These are phyloP conservation scores for Tachuris rubrigastra DNA, from an alignment of 2,113 vertebrate species.

Conservation along the genomic window DNA sequence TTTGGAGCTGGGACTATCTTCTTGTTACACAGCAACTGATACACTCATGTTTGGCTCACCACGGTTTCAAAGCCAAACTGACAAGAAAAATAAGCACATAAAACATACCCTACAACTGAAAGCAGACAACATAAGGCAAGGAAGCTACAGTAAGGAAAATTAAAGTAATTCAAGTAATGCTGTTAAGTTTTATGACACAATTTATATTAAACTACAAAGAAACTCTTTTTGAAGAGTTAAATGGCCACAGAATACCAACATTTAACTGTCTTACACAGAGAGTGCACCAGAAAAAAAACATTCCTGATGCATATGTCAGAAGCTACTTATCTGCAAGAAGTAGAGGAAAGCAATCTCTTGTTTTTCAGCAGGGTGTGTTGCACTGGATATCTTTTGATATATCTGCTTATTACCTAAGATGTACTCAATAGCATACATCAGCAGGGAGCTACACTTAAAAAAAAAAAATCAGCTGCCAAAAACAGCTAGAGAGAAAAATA, in stretches of 20 bases:
- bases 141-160: not conserved
- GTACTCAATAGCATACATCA: slow-evolving; percentile 1
- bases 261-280: not conserved
- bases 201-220: not conserved
- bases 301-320: not conserved
- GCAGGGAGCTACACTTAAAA: slow-evolving; percentile 3
- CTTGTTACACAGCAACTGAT: not conserved
- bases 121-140: not conserved
- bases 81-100: not conserved
- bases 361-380: slow-evolving; percentile 42
- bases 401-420: slow-evolving; percentile 36
- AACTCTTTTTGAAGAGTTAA: not conserved
- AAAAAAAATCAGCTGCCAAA: slow-evolving; percentile 9
- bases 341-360: not conserved
- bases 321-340: not conserved
- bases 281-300: not conserved
- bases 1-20: not conserved
- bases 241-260: not conserved
- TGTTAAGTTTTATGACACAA: not conserved
- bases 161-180: not conserved
- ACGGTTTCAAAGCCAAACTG: not conserved
- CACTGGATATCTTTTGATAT: slow-evolving; percentile 22
- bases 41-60: not conserved
- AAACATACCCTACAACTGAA: not conserved
- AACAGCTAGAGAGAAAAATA: not conserved